Evolutionary conservation across 2,797 vertebrate genomes (phyloP), one percentile per base, ranked within the genome.

Genomic region (Enteromius mattozi): DNA sequence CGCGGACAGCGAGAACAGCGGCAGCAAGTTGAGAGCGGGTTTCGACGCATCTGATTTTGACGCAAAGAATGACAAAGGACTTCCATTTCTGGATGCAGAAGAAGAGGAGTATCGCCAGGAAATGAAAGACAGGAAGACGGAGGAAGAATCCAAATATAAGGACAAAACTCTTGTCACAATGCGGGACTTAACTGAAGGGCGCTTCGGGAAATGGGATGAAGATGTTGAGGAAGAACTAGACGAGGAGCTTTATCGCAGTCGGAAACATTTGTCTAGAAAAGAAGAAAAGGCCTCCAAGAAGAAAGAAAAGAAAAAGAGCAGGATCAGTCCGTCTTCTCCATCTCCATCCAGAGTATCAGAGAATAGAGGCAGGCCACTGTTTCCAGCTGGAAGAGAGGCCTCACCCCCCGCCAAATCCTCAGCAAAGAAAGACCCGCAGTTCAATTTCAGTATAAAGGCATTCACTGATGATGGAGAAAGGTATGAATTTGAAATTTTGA

Each of bases 101-200:
- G 97, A 98, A 69, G 97, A 98, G n/a, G 96, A 96, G 92, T 98
- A 97, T 89, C 96, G 97, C 82, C 96, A 96, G 86, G 93, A 94
- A 51, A 94, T 97, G 87, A 95, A 95, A 83, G 96, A 97, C 19
- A 92, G 95, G 45, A 97, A 96, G 82, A 91, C 93, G 0, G 97
- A 97, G 2, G 95, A 94, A 0, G 94, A 95, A 13, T 91, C 94
- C 88, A 96, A 96, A 83, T 95, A 92, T 82, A 95, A 97, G 89
- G 90, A 94, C 1, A 96, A 96, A 91, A 91, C 93, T 0, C 78
- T 94, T 2, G 85, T 96, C 0, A 94, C 96, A 0, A 90, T 95
- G 6, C 95, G 97, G 79, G 97, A 97, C 14, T 95, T 98, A 79
- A 94, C 95, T n/a, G 95, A 90, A 35, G 89, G 91, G 40, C 88